Percentiles rank a stretch among this genome's conserved stretches.
phyloP scores from a whole-genome alignment of 2,797 vertebrate species.

The Eremophila alpestris region DNA sequence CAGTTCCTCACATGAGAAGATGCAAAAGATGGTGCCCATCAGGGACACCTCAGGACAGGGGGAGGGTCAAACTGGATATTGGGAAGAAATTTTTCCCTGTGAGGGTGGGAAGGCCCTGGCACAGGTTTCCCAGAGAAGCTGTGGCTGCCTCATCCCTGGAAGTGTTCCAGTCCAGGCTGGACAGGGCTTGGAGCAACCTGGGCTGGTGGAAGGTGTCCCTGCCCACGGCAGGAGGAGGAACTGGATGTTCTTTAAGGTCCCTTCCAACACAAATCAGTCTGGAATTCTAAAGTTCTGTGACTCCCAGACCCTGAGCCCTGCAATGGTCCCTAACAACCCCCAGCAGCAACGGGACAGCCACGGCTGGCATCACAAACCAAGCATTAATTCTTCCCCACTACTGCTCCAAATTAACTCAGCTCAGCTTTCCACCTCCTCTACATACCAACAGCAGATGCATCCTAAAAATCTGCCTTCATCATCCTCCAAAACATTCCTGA shows the following conservation, averaged over 20 bases:
- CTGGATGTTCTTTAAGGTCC: background rate
- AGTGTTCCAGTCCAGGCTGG: fast-evolving
- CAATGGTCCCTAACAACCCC: background rate
- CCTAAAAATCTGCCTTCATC: constrained; percentile 8
- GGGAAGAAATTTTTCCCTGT: fast-evolving
- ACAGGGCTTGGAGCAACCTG: fast-evolving
- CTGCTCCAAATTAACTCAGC: background rate
- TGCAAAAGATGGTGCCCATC: background rate
- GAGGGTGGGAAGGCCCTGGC: background rate
- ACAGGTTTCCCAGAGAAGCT: background rate
- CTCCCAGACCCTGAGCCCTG: background rate
- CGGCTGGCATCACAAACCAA: background rate
- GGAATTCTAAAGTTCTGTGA: background rate
- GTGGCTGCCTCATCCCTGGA: background rate
- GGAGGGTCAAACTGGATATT: fast-evolving
- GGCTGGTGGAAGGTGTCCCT: background rate
- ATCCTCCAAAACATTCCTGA: constrained; percentile 5
- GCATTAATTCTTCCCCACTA: background rate
- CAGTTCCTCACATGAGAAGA: background rate
- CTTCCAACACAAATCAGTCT: background rate
- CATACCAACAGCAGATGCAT: background rate
- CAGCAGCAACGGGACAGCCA: background rate
- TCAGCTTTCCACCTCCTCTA: constrained; percentile 19
- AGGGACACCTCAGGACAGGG: background rate
- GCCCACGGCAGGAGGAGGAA: background rate